These are phyloP conservation scores for Hydrolagus affinis DNA, from an alignment of 2,113 vertebrate genomes.

Conservation along the genomic window DNA sequence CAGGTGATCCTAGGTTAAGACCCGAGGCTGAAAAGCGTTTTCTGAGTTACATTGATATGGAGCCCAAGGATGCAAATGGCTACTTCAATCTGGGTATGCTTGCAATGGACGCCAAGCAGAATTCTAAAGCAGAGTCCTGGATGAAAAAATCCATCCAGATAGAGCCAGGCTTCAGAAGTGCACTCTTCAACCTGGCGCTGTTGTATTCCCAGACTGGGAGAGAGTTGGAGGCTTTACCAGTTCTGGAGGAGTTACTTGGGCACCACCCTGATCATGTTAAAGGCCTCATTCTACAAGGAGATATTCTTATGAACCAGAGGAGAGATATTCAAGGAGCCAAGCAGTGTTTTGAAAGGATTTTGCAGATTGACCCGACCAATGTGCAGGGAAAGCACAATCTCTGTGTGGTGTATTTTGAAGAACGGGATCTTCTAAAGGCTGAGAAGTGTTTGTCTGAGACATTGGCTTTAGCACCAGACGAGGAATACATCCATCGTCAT, in stretches of 20 bases:
- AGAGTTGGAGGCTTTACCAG: slow-evolving; percentile 76
- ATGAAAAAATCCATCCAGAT: slow-evolving; percentile 85
- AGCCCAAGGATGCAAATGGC: slow-evolving; percentile 85
- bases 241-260: slow-evolving; percentile 76
- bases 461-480: slow-evolving; percentile 78
- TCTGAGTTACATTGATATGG: slow-evolving; percentile 78
- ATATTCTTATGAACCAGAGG: slow-evolving; percentile 97
- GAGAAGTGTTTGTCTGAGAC: slow-evolving; percentile 86
- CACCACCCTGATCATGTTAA: slow-evolving; percentile 90
- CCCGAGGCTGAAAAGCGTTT: slow-evolving; percentile 89
- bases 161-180: slow-evolving; percentile 83
- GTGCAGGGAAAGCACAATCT: slow-evolving; percentile 95
- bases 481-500: slow-evolving; percentile 90
- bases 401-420: slow-evolving; percentile 95
- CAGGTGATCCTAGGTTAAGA: slow-evolving; percentile 80
- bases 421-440: slow-evolving; percentile 75
- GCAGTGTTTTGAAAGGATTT: slow-evolving; percentile 79
- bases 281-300: slow-evolving; percentile 91
- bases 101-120: slow-evolving; percentile 89
- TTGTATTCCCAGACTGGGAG: slow-evolving; percentile 85
- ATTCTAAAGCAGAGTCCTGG: slow-evolving; percentile 80
- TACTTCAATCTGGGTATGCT: slow-evolving; percentile 98
- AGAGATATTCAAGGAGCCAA: slow-evolving; percentile 87
- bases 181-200: slow-evolving; percentile 88
- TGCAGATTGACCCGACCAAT: slow-evolving; percentile 79